A percentile compares a stretch with the other conserved stretches of the same genome.
Evolutionary conservation across 2,888 invertebrate genomes (phyloP).

Genomic region (Epicampocera succincta): DNA sequence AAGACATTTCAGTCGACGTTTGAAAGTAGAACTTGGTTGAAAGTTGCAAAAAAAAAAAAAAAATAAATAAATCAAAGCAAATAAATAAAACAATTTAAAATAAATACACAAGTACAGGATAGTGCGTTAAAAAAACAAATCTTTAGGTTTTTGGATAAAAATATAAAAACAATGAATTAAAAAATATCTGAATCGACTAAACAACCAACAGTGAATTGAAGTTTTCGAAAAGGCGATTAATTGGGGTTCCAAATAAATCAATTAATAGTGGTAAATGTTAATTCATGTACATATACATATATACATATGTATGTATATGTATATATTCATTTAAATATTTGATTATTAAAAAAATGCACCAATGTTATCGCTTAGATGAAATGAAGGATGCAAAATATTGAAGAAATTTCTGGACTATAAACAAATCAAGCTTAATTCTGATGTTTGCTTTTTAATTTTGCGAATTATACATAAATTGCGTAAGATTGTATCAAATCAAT

Average conservation of each 20-base stretch:
- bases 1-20: conserved; percentile 59
- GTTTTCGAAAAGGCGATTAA: not conserved
- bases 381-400: no score
- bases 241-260: not conserved
- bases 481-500: not conserved
- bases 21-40: conserved; percentile 48
- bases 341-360: no score
- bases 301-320: no score
- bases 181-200: not conserved
- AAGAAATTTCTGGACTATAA: no score
- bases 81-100: conserved; percentile 7
- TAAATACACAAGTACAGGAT: conserved; percentile 16
- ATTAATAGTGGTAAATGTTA: not conserved
- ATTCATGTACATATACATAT: not conserved
- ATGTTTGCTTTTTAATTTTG: no score
- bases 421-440: no score
- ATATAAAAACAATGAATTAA: not conserved
- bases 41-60: conserved; percentile 26
- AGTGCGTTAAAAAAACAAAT: conserved; percentile 28
- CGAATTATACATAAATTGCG: no score
- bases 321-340: no score
- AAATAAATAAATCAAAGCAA: not conserved
- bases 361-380: no score
- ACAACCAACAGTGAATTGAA: not conserved
- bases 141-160: no score